These are phyloP conservation scores for Caenorhabditis sp. DNA, from an alignment of 2,888 invertebrate species.

Conservation along the genomic window DNA sequence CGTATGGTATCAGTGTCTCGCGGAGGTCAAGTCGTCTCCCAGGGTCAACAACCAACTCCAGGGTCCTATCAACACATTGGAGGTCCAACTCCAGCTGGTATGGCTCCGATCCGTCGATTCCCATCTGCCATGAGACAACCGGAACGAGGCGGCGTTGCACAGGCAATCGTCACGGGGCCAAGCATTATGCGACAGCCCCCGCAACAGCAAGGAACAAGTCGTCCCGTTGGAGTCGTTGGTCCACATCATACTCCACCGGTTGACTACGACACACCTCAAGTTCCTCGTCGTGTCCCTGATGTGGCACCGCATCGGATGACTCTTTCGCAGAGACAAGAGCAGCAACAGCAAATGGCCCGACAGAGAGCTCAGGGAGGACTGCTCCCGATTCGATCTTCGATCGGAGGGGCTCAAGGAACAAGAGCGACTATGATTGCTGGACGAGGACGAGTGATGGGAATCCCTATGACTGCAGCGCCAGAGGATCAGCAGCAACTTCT, in stretches of 20 bases:
- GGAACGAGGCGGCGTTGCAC: not conserved
- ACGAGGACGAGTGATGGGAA: constrained; percentile 2
- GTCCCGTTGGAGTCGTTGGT: not conserved
- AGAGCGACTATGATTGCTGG: constrained; percentile 4
- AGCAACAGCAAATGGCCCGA: constrained; percentile 20
- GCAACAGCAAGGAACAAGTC: constrained; percentile 8
- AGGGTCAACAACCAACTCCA: not conserved
- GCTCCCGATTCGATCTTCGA: not conserved
- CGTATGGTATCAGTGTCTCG: constrained; percentile 5
- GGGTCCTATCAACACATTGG: constrained; percentile 46
- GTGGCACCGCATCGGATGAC: constrained; percentile 61
- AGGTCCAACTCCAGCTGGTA: not conserved
- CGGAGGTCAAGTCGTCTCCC: not conserved
- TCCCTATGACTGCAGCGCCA: not conserved
- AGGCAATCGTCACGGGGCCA: not conserved
- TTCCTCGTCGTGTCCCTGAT: constrained; percentile 16
- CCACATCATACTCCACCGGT: too few species aligned
- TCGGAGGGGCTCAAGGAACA: not conserved
- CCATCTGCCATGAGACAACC: not conserved
- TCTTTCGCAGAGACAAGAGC: constrained; percentile 32
- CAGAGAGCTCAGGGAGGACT: constrained; percentile 19
- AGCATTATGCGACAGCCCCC: not conserved
- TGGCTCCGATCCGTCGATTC: not conserved
- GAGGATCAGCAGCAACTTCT: not conserved
- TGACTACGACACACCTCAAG: not conserved